Conservation (phyloP, 1,140 invertebrate genomes). For the Apolygus lucorum region DNA sequence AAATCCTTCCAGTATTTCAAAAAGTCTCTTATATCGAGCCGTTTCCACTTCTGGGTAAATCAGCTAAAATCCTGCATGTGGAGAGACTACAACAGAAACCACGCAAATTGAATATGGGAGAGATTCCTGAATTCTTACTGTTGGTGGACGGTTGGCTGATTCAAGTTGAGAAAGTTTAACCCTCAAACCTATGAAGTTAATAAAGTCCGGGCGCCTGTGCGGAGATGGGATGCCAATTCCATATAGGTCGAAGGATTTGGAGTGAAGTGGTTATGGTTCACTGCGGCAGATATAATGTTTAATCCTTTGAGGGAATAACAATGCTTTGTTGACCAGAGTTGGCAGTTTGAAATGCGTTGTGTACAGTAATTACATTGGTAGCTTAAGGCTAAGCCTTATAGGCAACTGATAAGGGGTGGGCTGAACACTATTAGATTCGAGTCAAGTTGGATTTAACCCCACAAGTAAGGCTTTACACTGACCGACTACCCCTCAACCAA, state of each 20-base stretch:
- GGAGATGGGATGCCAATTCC: slow-evolving; percentile 7
- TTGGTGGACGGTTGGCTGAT: background rate
- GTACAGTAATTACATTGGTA: slow-evolving; percentile 30
- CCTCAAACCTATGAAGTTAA: background rate
- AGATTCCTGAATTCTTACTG: no score
- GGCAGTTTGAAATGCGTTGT: slow-evolving; percentile 27
- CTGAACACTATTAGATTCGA: slow-evolving; percentile 29
- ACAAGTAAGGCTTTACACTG: slow-evolving; percentile 25
- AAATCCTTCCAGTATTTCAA: no score
- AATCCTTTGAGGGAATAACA: slow-evolving; percentile 19
- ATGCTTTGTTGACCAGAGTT: slow-evolving; percentile 26
- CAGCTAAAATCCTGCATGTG: no score
- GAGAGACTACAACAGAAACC: no score
- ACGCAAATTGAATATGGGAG: no score
- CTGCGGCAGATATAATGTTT: slow-evolving; percentile 26
- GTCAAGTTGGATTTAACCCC: slow-evolving; percentile 21
- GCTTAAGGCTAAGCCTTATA: slow-evolving; percentile 30
- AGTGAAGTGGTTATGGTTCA: slow-evolving; percentile 12
- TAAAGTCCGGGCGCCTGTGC: no score
- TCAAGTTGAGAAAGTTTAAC: background rate
- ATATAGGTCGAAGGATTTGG: slow-evolving; percentile 21
- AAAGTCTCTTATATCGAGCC: no score
- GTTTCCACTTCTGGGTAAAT: no score
- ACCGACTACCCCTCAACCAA: slow-evolving; percentile 7
- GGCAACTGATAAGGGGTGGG: slow-evolving; percentile 29